Percentiles rank a stretch among this genome's conserved stretches.
Evolutionary conservation across 2,888 invertebrate species (phyloP).

Genomic region (Lepas anatifera): DNA sequence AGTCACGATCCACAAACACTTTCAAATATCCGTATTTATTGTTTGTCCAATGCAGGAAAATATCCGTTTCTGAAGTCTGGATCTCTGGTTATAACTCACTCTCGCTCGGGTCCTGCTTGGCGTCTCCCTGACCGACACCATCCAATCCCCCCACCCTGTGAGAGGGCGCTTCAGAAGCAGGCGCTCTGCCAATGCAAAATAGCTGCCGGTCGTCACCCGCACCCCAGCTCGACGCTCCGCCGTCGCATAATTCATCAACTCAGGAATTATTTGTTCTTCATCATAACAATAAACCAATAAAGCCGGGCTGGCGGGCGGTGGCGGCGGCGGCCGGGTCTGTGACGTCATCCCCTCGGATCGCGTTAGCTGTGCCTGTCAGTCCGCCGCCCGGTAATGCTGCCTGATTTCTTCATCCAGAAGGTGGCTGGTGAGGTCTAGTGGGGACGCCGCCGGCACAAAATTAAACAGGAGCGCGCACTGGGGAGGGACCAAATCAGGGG

Average conservation of each 20-base stretch:
- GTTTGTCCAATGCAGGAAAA: too few relatives aligned
- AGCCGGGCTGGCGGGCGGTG: neutral
- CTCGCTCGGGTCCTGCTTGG: too few relatives aligned
- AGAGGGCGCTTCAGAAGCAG: too few relatives aligned
- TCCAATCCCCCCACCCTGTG: too few relatives aligned
- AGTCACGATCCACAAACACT: too few relatives aligned
- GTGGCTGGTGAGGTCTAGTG: neutral
- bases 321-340: neutral
- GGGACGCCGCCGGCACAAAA: neutral
- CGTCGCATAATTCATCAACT: constrained; percentile 1
- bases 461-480: neutral
- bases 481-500: constrained; percentile 9
- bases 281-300: constrained; percentile 2
- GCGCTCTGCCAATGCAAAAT: too few relatives aligned
- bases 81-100: too few relatives aligned
- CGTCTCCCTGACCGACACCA: too few relatives aligned
- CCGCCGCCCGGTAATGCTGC: neutral
- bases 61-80: too few relatives aligned
- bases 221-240: too few relatives aligned
- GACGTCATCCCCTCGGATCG: neutral
- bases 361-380: constrained; percentile 1
- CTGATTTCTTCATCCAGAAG: constrained; percentile 5
- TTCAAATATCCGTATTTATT: too few relatives aligned
- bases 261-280: constrained; percentile 8
- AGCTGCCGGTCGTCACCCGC: too few relatives aligned